Evolutionary conservation across 2,113 vertebrate species (phyloP).

Genomic region (Chrysemys picta): DNA sequence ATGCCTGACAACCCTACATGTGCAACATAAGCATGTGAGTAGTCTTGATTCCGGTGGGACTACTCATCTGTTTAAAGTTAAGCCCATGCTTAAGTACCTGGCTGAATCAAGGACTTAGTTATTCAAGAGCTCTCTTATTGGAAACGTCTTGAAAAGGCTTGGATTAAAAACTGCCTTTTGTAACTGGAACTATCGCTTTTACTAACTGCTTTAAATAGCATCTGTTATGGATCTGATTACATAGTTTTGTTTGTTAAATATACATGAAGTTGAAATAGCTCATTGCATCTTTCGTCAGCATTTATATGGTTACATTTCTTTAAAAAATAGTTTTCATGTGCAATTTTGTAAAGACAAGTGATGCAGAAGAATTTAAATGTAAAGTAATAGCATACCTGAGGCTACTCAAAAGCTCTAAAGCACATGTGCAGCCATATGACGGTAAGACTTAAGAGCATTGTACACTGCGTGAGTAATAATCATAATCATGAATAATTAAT

Average conservation of each 20-base stretch:
- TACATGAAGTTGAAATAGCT: background rate
- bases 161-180: background rate
- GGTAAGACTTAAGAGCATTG: background rate
- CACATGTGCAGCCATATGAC: background rate
- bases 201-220: background rate
- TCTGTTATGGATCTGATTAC: background rate
- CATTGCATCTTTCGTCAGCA: background rate
- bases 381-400: background rate
- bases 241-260: background rate
- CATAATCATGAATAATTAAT: background rate
- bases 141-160: background rate
- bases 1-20: background rate
- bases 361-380: background rate
- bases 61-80: background rate
- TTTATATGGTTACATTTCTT: background rate
- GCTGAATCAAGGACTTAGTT: background rate
- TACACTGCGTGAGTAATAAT: background rate
- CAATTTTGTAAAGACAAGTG: background rate
- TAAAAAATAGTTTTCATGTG: background rate
- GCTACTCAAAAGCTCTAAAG: background rate
- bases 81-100: background rate
- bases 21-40: background rate
- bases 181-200: fast-evolving
- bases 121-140: background rate
- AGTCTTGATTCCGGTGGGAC: background rate